Conservation (phyloP, 2,888 invertebrate species). For the Hirtodrosophila cameraria region DNA sequence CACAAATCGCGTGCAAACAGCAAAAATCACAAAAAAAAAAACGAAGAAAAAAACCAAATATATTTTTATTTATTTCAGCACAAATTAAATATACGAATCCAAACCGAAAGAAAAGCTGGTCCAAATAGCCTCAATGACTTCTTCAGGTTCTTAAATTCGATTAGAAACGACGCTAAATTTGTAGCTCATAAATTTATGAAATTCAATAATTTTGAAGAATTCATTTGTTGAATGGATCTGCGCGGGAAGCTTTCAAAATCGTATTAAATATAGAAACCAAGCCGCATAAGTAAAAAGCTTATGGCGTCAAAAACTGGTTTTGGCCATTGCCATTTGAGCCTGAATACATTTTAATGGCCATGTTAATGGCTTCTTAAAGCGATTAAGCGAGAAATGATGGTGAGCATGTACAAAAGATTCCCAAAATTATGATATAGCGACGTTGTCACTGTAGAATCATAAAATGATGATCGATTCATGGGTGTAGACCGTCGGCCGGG, state of each 20-base stretch:
- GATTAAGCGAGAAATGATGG: constrained; percentile 54
- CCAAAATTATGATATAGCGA: constrained; percentile 1
- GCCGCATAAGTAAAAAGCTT: constrained; percentile 7
- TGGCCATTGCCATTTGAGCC: constrained; percentile 13
- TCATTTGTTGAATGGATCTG: constrained; percentile 12
- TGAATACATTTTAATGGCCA: constrained; percentile 48
- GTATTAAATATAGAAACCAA: not conserved
- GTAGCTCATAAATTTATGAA: constrained; percentile 7
- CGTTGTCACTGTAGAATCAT: constrained; percentile 23
- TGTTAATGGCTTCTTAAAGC: constrained; percentile 69
- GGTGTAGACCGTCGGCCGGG: constrained; percentile 39
- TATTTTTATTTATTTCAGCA: constrained; percentile 42
- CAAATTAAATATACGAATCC: constrained; percentile 2
- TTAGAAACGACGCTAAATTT: constrained; percentile 12
- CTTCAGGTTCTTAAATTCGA: constrained; percentile 8
- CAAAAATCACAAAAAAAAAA: constrained; percentile 8
- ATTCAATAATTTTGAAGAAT: constrained; percentile 29
- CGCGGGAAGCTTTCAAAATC: constrained; percentile 1
- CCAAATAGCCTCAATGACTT: not conserved
- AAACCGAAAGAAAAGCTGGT: not conserved
- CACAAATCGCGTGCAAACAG: constrained; percentile 40
- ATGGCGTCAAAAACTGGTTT: constrained; percentile 15
- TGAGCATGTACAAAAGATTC: not conserved
- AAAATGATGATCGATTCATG: constrained; percentile 74
- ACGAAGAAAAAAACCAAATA: too few relatives aligned